Conservation (phyloP, 2,797 vertebrate species). For the Sebastes steindachneri region DNA sequence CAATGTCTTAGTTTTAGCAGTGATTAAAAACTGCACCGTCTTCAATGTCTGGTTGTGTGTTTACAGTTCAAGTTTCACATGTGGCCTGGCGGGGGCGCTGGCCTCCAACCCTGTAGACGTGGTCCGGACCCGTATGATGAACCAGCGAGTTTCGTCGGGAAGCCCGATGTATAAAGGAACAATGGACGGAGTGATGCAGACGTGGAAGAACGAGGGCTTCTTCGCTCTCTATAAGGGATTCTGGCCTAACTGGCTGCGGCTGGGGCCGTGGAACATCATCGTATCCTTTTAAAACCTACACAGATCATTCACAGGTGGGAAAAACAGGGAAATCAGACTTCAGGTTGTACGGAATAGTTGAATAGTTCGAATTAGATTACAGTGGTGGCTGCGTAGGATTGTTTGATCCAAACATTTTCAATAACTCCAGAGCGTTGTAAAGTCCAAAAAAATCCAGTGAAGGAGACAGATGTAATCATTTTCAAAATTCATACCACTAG, state of each 20-base stretch:
- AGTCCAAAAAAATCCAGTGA: background rate
- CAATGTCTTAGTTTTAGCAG: background rate
- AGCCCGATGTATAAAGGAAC: slow-evolving; percentile 92
- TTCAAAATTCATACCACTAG: background rate
- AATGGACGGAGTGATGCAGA: slow-evolving; percentile 94
- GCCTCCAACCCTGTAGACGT: slow-evolving; percentile 97
- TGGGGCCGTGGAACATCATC: slow-evolving; percentile 98
- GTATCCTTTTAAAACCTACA: slow-evolving; percentile 89
- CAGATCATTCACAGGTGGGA: too few species aligned
- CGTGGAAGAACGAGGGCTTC: slow-evolving; percentile 96
- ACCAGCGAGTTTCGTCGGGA: slow-evolving; percentile 93
- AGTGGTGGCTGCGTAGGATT: background rate
- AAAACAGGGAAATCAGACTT: too few species aligned
- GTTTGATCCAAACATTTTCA: background rate
- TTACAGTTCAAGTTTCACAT: slow-evolving; percentile 92
- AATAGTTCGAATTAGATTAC: background rate
- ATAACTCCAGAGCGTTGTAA: background rate
- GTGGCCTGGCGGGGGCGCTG: slow-evolving; percentile 94
- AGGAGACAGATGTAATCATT: too few species aligned
- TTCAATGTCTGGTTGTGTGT: background rate
- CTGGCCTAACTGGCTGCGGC: slow-evolving; percentile 97
- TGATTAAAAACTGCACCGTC: background rate
- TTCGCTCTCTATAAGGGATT: slow-evolving; percentile 98
- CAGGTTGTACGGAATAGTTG: too few species aligned
- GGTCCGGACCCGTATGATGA: slow-evolving; percentile 97